phyloP scores from a whole-genome alignment of 2,797 vertebrate species.

The Malurus splendens region DNA sequence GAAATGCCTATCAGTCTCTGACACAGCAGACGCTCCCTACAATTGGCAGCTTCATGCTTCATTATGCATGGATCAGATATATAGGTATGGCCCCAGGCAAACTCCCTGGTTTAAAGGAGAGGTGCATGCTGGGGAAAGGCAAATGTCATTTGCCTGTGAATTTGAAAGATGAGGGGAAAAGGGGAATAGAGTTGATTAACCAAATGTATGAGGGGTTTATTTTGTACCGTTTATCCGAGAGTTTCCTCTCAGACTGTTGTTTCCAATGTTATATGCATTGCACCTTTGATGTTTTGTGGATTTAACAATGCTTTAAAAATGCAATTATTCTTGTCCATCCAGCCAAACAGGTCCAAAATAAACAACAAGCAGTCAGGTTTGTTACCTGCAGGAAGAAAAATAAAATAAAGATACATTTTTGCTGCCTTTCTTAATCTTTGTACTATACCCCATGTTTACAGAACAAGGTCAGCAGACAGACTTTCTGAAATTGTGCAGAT shows the following conservation, averaged over 20 bases:
- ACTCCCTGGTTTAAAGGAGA: constrained; percentile 64
- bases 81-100: constrained; percentile 76
- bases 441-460: neutral
- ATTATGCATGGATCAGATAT: constrained; percentile 85
- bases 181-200: constrained; percentile 32
- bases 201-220: neutral
- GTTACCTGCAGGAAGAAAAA: neutral
- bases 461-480: neutral
- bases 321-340: neutral
- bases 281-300: neutral
- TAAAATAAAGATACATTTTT: neutral
- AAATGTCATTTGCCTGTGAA: constrained; percentile 46
- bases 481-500: neutral
- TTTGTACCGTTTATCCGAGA: neutral
- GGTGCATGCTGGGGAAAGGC: constrained; percentile 49
- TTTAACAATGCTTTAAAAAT: neutral
- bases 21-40: constrained; percentile 83
- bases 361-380: neutral
- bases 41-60: constrained; percentile 86
- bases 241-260: neutral
- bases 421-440: neutral
- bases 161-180: constrained; percentile 40
- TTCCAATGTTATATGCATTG: neutral
- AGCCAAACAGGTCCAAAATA: neutral
- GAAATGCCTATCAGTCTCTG: constrained; percentile 88